A percentile compares a stretch with the other conserved stretches of the same genome.
Evolutionary conservation across 1,140 invertebrate species (phyloP).

Genomic region (Pseudomyrmex flavicornis): DNA sequence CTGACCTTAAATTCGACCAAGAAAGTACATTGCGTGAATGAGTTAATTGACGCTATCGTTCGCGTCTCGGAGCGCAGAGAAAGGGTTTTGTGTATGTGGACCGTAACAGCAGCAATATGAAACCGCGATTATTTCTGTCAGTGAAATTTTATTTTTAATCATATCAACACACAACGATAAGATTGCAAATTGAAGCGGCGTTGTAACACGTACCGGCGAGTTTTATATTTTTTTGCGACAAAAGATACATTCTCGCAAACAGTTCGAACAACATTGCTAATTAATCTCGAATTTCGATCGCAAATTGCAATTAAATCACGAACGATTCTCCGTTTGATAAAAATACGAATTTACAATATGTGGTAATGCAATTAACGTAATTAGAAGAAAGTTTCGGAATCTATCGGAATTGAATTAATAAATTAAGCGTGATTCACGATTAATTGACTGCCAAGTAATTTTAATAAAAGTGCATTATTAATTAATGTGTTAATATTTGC

Average conservation of each 20-base stretch:
- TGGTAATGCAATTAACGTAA: background rate
- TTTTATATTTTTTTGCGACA: background rate
- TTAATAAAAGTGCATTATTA: background rate
- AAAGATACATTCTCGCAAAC: background rate
- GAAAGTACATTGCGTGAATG: slow-evolving; percentile 61
- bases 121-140: slow-evolving; percentile 13
- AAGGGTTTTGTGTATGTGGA: slow-evolving; percentile 55
- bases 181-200: background rate
- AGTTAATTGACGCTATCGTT: slow-evolving; percentile 52
- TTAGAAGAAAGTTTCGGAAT: background rate
- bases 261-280: slow-evolving; percentile 2
- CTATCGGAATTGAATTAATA: background rate
- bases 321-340: background rate
- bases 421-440: background rate
- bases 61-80: background rate
- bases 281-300: background rate
- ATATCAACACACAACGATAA: background rate
- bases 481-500: background rate
- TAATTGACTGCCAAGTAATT: background rate
- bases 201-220: background rate
- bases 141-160: slow-evolving; percentile 43
- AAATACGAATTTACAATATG: background rate
- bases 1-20: slow-evolving; percentile 39
- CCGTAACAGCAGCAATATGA: slow-evolving; percentile 43
- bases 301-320: background rate